Evolutionary conservation across 2,888 invertebrate species (phyloP).

Genomic region (Dromius quadrimaculatus): DNA sequence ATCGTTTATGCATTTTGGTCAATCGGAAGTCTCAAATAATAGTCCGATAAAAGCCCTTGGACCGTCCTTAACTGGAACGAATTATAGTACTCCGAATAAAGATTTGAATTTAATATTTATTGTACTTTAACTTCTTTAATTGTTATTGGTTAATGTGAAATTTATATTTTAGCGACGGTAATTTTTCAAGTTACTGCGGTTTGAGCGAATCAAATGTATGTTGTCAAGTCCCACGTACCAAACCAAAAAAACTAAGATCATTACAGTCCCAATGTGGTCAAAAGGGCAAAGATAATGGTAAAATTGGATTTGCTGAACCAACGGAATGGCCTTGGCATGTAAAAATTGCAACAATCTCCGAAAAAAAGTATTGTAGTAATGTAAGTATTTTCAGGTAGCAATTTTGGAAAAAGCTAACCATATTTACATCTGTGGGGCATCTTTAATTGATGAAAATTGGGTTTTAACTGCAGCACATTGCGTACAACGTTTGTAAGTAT

Average conservation of each 20-base stretch:
- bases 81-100: too few relatives aligned
- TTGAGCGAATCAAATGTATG: slow-evolving; percentile 43
- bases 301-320: slow-evolving; percentile 40
- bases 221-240: slow-evolving; percentile 11
- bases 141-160: too few relatives aligned
- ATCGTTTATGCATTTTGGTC: too few relatives aligned
- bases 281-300: slow-evolving; percentile 41
- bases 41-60: too few relatives aligned
- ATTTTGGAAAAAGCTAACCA: slow-evolving; percentile 49
- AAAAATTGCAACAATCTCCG: background rate
- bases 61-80: too few relatives aligned
- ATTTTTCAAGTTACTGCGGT: slow-evolving; percentile 47
- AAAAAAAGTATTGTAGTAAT: background rate
- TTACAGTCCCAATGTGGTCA: slow-evolving; percentile 40
- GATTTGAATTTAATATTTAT: too few relatives aligned
- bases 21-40: too few relatives aligned
- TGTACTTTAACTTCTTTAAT: too few relatives aligned
- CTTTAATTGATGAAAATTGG: slow-evolving; percentile 47
- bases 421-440: slow-evolving; percentile 48
- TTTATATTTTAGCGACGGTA: slow-evolving; percentile 40
- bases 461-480: slow-evolving; percentile 47
- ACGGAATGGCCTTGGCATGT: slow-evolving; percentile 51
- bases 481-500: slow-evolving; percentile 46
- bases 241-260: slow-evolving; percentile 11
- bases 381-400: slow-evolving; percentile 17